A percentile compares a stretch with the other conserved stretches of the same genome.
phyloP scores from a whole-genome alignment of 2,797 vertebrate species.

The Hypotaenidia philippensis region DNA sequence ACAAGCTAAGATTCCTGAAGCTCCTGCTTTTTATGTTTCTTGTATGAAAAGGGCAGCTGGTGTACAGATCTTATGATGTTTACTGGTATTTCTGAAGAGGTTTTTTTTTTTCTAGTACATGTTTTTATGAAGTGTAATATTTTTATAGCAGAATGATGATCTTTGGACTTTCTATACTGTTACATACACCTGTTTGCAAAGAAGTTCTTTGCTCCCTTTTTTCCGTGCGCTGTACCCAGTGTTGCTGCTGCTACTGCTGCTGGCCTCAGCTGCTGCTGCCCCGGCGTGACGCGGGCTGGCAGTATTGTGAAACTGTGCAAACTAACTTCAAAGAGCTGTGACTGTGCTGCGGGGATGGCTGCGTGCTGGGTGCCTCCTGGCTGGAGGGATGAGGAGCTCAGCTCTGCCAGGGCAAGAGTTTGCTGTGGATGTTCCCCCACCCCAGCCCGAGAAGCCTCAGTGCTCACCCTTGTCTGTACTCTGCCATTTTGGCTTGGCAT shows the following conservation, averaged over 20 bases:
- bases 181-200: background rate
- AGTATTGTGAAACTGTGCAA: conserved; percentile 10
- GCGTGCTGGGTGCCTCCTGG: background rate
- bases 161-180: conserved; percentile 67
- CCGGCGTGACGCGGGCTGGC: fast-evolving
- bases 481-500: background rate
- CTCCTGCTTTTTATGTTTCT: background rate
- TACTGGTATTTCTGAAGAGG: conserved; percentile 73
- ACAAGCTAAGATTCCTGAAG: conserved; percentile 38
- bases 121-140: conserved; percentile 80
- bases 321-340: conserved; percentile 34
- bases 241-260: conserved; percentile 30
- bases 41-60: conserved; percentile 45
- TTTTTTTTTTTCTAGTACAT: conserved; percentile 77
- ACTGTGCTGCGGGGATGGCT: background rate
- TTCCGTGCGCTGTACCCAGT: background rate
- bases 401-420: background rate
- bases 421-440: background rate
- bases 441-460: background rate
- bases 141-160: conserved; percentile 72
- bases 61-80: conserved; percentile 78
- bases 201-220: background rate
- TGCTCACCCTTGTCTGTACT: conserved; percentile 12
- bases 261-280: conserved; percentile 16
- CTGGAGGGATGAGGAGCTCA: background rate